These are phyloP conservation scores for Emydura subglobosa DNA, from an alignment of 2,113 vertebrate species.

Conservation along the genomic window DNA sequence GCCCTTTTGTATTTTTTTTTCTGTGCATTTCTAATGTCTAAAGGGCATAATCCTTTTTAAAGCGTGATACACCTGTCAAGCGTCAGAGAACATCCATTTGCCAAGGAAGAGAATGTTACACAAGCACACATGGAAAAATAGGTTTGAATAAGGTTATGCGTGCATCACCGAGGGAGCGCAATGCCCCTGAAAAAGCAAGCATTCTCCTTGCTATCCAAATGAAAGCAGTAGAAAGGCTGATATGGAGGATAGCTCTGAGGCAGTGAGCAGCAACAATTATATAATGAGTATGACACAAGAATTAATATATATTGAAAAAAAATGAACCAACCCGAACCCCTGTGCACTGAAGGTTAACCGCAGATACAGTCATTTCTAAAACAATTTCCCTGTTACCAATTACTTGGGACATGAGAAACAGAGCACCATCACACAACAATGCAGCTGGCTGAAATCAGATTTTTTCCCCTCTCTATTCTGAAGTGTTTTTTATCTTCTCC, in stretches of 20 bases:
- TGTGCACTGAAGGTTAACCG: constrained; percentile 40
- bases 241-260: constrained; percentile 36
- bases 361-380: constrained; percentile 43
- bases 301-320: constrained; percentile 51
- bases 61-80: constrained; percentile 40
- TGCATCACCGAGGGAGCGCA: constrained; percentile 14
- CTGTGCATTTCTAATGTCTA: constrained; percentile 9
- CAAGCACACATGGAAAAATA: constrained; percentile 12
- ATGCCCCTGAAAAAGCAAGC: constrained; percentile 43
- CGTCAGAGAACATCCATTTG: constrained; percentile 1
- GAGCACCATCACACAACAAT: not conserved
- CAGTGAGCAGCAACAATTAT: constrained; percentile 54
- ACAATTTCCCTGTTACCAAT: constrained; percentile 52
- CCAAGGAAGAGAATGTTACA: constrained; percentile 4
- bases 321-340: not conserved
- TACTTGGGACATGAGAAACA: constrained; percentile 24
- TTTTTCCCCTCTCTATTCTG: not conserved
- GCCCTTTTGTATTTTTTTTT: constrained; percentile 33
- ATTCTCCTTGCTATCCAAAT: constrained; percentile 15
- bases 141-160: constrained; percentile 36
- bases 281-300: constrained; percentile 63
- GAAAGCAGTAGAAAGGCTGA: constrained; percentile 11
- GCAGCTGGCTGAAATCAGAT: constrained; percentile 8
- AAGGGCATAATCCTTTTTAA: constrained; percentile 26
- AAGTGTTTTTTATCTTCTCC: constrained; percentile 15